These are phyloP conservation scores for Lithophane leautieri DNA, from an alignment of 2,888 invertebrate species.

Conservation along the genomic window DNA sequence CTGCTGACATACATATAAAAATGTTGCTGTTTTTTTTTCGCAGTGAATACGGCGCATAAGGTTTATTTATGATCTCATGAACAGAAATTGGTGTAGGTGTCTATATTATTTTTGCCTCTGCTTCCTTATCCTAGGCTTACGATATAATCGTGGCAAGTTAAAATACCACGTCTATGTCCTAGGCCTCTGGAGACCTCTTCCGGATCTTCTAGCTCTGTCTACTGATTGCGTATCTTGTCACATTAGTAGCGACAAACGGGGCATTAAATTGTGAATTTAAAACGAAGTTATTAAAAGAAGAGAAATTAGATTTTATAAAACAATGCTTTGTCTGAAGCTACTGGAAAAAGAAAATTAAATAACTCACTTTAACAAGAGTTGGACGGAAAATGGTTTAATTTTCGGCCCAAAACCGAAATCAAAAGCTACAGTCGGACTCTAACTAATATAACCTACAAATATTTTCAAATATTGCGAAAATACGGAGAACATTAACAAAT, in stretches of 20 bases:
- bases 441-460: neutral
- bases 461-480: conserved; percentile 3
- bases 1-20: too few species aligned
- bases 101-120: neutral
- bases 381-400: neutral
- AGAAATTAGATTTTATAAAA: neutral
- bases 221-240: neutral
- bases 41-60: neutral
- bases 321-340: neutral
- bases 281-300: neutral
- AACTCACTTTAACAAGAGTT: neutral
- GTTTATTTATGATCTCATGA: neutral
- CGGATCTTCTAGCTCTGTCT: neutral
- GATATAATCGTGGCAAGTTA: too few species aligned
- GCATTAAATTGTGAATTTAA: neutral
- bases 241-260: neutral
- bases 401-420: neutral
- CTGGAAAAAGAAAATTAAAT: neutral
- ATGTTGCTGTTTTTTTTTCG: neutral
- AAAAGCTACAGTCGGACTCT: too few species aligned
- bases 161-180: neutral
- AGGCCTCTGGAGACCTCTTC: neutral
- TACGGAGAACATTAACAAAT: conserved; percentile 30
- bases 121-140: neutral
- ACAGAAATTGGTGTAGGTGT: neutral